Evolutionary conservation across 2,888 invertebrate genomes (phyloP).

Genomic region (Sussaba pulchella): DNA sequence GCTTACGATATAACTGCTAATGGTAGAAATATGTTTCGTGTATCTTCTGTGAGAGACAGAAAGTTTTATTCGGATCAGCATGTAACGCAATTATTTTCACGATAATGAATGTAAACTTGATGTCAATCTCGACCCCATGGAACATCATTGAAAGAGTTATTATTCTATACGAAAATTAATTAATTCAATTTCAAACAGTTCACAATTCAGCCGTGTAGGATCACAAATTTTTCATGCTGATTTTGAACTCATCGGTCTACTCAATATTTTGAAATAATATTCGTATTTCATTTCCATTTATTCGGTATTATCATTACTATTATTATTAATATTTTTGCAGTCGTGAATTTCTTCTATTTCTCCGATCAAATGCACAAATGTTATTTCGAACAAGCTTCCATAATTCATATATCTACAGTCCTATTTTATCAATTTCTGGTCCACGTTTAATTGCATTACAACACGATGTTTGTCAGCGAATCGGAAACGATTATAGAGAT

Average conservation of each 20-base stretch:
- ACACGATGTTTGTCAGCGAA: slow-evolving; percentile 25
- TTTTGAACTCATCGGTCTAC: too few species aligned
- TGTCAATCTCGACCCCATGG: neutral
- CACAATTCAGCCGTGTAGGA: too few species aligned
- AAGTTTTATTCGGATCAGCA: slow-evolving; percentile 1
- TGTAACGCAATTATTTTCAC: neutral
- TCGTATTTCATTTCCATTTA: too few species aligned
- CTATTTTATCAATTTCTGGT: neutral
- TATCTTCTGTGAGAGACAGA: neutral
- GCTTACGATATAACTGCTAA: neutral
- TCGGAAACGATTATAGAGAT: slow-evolving; percentile 39
- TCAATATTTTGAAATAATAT: too few species aligned
- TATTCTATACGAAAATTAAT: too few species aligned
- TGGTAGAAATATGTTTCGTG: slow-evolving; percentile 7
- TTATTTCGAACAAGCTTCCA: too few species aligned
- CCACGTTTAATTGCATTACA: slow-evolving; percentile 3
- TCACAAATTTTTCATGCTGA: too few species aligned
- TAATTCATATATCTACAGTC: neutral
- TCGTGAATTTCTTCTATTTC: too few species aligned
- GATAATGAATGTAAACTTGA: slow-evolving; percentile 5
- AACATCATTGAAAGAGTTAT: neutral
- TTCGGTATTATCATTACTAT: too few species aligned
- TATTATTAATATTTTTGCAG: too few species aligned
- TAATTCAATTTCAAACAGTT: too few species aligned
- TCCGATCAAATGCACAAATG: too few species aligned